phyloP scores from a whole-genome alignment of 2,888 invertebrate species.

The Agriopis aurantiaria region DNA sequence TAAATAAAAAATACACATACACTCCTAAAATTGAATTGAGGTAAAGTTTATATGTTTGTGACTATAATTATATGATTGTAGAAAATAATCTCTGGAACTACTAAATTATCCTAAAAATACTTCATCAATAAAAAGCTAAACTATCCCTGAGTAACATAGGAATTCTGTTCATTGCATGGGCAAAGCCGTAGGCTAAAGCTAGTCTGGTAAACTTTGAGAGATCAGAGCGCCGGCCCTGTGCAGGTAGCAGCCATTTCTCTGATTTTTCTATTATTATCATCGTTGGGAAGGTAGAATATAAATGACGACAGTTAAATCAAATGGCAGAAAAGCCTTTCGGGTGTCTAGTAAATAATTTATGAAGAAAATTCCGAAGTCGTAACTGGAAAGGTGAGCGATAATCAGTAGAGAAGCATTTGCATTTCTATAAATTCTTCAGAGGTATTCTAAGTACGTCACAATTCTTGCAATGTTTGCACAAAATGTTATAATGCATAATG shows the following conservation, averaged over 20 bases:
- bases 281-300: background rate
- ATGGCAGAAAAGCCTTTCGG: slow-evolving; percentile 8
- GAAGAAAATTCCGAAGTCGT: background rate
- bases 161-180: too few species aligned
- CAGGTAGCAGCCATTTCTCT: background rate
- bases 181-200: too few species aligned
- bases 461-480: too few species aligned
- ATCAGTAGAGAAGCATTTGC: background rate
- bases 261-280: background rate
- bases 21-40: too few species aligned
- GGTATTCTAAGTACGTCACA: background rate
- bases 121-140: too few species aligned
- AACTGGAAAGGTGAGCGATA: background rate
- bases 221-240: background rate
- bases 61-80: too few species aligned
- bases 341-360: slow-evolving; percentile 7
- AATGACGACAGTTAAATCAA: slow-evolving; percentile 12
- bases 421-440: background rate
- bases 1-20: too few species aligned
- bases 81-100: too few species aligned
- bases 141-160: too few species aligned
- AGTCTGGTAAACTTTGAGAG: background rate
- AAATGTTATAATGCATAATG: too few species aligned
- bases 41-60: too few species aligned
- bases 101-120: too few species aligned